Base-by-base conservation (phyloP, 2,113 vertebrate species). In the Rhineura floridana region DNA sequence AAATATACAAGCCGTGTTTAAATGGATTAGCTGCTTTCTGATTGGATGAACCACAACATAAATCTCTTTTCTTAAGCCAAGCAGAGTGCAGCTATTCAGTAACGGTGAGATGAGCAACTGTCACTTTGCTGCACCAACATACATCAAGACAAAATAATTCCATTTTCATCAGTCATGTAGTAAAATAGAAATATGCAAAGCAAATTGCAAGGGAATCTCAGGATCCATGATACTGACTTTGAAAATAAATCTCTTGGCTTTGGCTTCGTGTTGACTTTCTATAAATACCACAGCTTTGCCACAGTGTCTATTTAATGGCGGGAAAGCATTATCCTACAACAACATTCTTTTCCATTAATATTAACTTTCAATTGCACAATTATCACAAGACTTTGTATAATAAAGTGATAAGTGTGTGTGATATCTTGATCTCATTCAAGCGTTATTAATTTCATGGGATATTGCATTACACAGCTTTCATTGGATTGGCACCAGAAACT, bases 301-400 rank as follows among this genome's bases (percentile, higher is more conserved):
- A 93, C 90, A 93, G 94, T 94, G 96, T 96, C 96, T 95, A 96
- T 96, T 96, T 96, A 97, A 92, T 95, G 96, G 95, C 95, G 93
- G 96, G 96, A 97, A 96, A 93, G 95, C 95, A 96, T 97, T 97
- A 96, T 95, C 94, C 95, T 94, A 97, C 94, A 97, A 97, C 94
- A 97, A 96, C 95, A 96, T 94, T 94, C 93, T 96, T 95, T 95
- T 91, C 95, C 95, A 97, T 97, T 96, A 97, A 97, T 96, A 96
- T 96, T 96, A 96, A 94, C 94, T 97, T 96, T 97, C 96, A 96
- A 97, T 96, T 96, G 95, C 97, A 93, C 95, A 93, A 96, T 94
- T 96, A 95, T 96, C 96, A 96, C 95, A 96, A 96, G 96, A 95
- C 92, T 94, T 96, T 96, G 95, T 94, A 92, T n/a, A n/a, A 12